A percentile compares a stretch with the other conserved stretches of the same genome.
Evolutionary conservation across 2,113 vertebrate species (phyloP).

Genomic region (Suricata suricatta): DNA sequence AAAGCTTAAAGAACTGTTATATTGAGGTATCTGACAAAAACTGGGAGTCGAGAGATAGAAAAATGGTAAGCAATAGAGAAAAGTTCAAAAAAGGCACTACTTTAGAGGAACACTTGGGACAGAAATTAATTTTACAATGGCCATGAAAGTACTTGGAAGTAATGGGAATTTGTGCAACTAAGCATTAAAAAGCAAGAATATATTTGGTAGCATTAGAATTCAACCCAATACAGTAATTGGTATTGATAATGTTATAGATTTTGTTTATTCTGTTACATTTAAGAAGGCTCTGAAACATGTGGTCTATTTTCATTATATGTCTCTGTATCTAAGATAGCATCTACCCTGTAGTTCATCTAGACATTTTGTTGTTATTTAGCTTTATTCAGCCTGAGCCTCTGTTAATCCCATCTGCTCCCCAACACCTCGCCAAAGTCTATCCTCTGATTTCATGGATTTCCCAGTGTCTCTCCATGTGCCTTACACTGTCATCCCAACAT

Average conservation of each 20-base stretch:
- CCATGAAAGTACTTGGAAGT: background rate
- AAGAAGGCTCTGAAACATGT: background rate
- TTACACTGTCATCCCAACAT: background rate
- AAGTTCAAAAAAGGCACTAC: background rate
- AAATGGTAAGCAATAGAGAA: background rate
- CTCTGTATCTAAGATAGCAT: background rate
- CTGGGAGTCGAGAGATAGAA: background rate
- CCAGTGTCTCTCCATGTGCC: background rate
- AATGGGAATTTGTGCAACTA: background rate
- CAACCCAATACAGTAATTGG: background rate
- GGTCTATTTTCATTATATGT: background rate
- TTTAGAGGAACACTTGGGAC: background rate
- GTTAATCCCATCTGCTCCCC: background rate
- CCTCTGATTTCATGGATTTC: background rate
- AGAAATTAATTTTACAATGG: conserved; percentile 31
- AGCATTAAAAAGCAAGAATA: background rate
- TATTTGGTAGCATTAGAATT: background rate
- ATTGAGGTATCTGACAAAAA: background rate
- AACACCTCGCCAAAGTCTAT: fast-evolving
- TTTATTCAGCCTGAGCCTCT: background rate
- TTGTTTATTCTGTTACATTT: background rate
- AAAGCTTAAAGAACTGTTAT: background rate
- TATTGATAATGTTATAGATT: background rate
- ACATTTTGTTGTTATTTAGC: background rate
- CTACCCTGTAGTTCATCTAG: background rate